Evolutionary conservation across 2,888 invertebrate species (phyloP).

Genomic region (Isotomurus palustris): DNA sequence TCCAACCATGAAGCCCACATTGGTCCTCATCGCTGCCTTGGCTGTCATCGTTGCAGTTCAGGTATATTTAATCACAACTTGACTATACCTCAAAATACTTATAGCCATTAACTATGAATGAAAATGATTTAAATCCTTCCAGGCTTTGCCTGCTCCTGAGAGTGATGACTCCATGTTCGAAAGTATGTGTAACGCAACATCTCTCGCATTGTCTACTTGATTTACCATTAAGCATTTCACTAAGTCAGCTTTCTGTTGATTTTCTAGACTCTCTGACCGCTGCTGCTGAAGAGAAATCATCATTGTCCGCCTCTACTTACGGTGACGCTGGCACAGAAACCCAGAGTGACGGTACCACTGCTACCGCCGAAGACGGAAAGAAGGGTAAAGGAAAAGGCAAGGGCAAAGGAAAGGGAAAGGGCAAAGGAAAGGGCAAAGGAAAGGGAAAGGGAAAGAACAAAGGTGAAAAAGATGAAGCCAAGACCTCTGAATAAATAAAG

Average conservation of each 20-base stretch:
- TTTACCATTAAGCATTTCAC: not conserved
- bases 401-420: not conserved
- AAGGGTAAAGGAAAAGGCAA: not conserved
- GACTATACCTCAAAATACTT: not conserved
- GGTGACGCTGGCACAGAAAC: not conserved
- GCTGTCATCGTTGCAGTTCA: not conserved
- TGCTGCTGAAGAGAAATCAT: not conserved
- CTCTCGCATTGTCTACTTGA: not conserved
- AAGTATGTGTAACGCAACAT: no score
- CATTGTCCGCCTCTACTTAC: not conserved
- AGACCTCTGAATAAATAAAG: no score
- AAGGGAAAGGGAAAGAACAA: not conserved
- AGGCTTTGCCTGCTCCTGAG: not conserved
- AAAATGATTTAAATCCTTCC: not conserved
- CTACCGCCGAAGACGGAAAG: not conserved
- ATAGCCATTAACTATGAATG: not conserved
- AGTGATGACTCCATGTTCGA: not conserved
- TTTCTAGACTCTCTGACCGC: not conserved
- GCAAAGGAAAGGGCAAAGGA: conserved; percentile 8
- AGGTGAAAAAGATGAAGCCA: not conserved
- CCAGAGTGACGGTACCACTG: not conserved
- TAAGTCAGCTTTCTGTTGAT: not conserved
- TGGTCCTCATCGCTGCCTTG: conserved; percentile 1
- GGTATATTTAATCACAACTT: not conserved
- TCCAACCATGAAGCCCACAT: not conserved